These are phyloP conservation scores for Penaeus japonicus DNA, from an alignment of 1,140 invertebrate species.

Conservation along the genomic window DNA sequence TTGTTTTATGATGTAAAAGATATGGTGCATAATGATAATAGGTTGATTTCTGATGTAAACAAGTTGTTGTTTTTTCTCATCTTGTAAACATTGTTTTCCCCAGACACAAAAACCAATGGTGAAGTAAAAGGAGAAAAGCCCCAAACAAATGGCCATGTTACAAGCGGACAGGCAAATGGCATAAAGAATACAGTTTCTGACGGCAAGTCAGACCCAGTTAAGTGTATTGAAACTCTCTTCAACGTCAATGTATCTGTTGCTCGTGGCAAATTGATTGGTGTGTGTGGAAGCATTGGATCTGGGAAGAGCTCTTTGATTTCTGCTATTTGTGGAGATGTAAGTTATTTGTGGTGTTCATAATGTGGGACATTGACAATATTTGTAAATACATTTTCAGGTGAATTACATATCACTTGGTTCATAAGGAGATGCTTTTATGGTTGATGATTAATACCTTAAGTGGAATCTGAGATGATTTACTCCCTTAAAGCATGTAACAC, in stretches of 20 bases:
- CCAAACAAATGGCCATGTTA: constrained; percentile 18
- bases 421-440: no score
- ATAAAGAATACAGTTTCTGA: not conserved
- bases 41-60: no score
- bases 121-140: not conserved
- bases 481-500: no score
- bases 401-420: no score
- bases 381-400: no score
- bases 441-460: no score
- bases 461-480: no score
- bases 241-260: constrained; percentile 57
- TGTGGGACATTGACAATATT: no score
- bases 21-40: no score
- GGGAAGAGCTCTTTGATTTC: constrained; percentile 76
- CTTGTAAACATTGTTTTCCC: not conserved
- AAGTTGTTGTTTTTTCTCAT: no score
- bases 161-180: constrained; percentile 19
- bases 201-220: not conserved
- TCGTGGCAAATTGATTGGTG: constrained; percentile 71
- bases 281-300: constrained; percentile 74
- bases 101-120: constrained; percentile 18
- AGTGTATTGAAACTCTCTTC: constrained; percentile 26
- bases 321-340: constrained; percentile 64
- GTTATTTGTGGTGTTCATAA: not conserved
- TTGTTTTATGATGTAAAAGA: no score